A percentile compares a stretch with the other conserved stretches of the same genome.
These are phyloP conservation scores for Anthoscopus minutus DNA, from an alignment of 2,113 vertebrate genomes.

Conservation along the genomic window DNA sequence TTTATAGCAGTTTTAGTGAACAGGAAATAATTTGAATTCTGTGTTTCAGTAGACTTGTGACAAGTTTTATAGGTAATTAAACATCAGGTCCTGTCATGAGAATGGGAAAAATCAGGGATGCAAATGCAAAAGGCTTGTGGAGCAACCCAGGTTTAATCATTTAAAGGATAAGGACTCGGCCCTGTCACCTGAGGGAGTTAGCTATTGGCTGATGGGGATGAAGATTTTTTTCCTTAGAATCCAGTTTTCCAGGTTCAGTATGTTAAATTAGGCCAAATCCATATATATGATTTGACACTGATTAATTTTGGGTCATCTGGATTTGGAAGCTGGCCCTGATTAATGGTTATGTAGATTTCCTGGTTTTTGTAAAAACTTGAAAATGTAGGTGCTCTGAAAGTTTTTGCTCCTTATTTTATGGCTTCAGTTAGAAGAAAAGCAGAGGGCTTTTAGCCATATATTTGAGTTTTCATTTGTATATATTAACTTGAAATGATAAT, in stretches of 20 bases:
- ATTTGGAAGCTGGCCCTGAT: not conserved
- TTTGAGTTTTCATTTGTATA: not conserved
- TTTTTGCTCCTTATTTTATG: not conserved
- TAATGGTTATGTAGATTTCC: not conserved
- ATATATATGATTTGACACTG: not conserved
- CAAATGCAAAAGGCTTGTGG: not conserved
- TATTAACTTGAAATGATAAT: not conserved
- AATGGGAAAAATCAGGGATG: not conserved
- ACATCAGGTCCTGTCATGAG: not conserved
- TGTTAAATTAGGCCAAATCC: not conserved
- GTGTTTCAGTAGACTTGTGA: not conserved
- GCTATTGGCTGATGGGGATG: not conserved
- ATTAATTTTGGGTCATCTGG: not conserved
- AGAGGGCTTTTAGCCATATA: not conserved
- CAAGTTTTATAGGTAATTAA: not conserved
- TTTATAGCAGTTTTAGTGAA: not conserved
- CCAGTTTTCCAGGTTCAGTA: not conserved
- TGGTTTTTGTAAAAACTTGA: not conserved
- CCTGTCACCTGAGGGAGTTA: not conserved
- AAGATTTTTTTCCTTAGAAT: not conserved
- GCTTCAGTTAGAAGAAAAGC: not conserved
- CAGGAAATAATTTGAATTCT: not conserved
- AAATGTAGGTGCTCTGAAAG: not conserved
- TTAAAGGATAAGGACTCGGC: not conserved
- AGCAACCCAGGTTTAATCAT: not conserved